Evolutionary conservation across 2,888 invertebrate genomes (phyloP).

Genomic region (Luperina nickerlii): DNA sequence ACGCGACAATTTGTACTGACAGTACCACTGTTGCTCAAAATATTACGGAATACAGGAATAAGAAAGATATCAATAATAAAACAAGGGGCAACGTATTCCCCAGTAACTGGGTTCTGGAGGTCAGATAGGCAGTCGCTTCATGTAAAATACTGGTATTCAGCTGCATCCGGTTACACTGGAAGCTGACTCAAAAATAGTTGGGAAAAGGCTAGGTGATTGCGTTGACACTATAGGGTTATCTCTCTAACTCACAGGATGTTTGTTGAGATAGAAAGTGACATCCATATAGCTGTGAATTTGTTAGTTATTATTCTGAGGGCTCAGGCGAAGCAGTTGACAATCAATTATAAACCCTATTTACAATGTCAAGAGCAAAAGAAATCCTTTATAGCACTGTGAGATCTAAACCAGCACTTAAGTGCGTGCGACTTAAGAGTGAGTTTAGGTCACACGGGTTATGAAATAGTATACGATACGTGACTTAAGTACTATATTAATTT

Average conservation of each 20-base stretch:
- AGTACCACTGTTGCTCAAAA: slow-evolving; percentile 45
- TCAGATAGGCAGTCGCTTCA: background rate
- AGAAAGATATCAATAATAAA: slow-evolving; percentile 16
- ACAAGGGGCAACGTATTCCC: background rate
- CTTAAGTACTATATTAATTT: no score
- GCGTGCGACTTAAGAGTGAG: no score
- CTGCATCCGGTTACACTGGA: background rate
- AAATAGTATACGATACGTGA: no score
- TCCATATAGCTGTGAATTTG: no score
- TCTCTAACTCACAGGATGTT: background rate
- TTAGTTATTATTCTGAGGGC: background rate
- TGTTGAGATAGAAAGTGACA: background rate
- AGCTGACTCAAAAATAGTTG: background rate
- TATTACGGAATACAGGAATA: background rate
- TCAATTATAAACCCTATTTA: background rate
- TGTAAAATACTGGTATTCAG: background rate
- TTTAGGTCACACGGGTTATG: no score
- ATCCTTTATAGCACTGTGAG: background rate
- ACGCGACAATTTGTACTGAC: slow-evolving; percentile 64
- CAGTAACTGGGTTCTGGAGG: background rate
- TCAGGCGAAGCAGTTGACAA: background rate
- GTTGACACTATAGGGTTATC: background rate
- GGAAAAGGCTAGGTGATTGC: background rate
- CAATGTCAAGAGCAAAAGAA: background rate
- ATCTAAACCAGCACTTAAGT: background rate